These are phyloP conservation scores for Spilogale gracilis DNA, from an alignment of 2,113 vertebrate species.

Conservation along the genomic window DNA sequence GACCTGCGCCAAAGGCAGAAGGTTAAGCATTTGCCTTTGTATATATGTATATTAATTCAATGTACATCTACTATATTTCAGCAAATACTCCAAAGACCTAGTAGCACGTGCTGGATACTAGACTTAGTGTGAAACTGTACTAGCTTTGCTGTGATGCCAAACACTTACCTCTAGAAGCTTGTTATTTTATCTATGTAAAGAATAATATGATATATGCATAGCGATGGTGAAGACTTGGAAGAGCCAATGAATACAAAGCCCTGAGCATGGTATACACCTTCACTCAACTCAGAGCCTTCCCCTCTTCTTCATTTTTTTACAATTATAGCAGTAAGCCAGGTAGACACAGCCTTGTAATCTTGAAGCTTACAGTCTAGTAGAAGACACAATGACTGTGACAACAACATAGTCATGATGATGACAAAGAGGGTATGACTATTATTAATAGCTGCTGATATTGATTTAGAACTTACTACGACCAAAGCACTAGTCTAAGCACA, in stretches of 20 bases:
- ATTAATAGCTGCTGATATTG: background rate
- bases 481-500: background rate
- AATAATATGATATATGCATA: background rate
- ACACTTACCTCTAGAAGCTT: background rate
- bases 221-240: background rate
- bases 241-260: background rate
- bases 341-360: background rate
- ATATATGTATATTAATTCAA: background rate
- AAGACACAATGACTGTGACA: background rate
- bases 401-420: background rate
- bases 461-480: background rate
- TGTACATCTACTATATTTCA: background rate
- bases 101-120: background rate
- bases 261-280: background rate
- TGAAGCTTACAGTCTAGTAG: background rate
- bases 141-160: background rate
- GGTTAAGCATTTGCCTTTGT: too few relatives aligned
- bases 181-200: background rate
- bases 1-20: background rate
- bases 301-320: background rate
- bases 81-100: background rate
- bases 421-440: background rate
- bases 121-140: background rate
- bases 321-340: background rate
- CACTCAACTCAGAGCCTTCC: background rate